Conservation (phyloP, 2,797 vertebrate species). For the Denticeps clupeoides region DNA sequence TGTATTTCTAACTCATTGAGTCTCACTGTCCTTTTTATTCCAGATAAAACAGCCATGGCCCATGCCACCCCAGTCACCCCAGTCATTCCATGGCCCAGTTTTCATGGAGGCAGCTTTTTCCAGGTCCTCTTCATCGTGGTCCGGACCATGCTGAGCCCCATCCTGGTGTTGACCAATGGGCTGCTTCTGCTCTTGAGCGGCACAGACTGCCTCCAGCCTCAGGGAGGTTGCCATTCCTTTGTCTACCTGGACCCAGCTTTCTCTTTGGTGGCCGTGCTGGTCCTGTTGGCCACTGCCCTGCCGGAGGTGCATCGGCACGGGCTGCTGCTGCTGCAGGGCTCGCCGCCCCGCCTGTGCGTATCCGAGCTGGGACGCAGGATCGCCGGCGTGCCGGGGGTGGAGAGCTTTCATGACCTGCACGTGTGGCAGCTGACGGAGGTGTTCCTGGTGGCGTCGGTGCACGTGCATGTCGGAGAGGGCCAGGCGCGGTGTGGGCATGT, state of each 20-base stretch:
- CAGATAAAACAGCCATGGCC: no score
- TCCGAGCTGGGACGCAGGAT: constrained; percentile 42
- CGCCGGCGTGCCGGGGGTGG: constrained; percentile 44
- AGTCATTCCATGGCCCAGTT: not conserved
- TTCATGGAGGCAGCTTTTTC: not conserved
- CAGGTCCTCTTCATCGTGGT: not conserved
- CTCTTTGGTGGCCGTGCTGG: constrained; percentile 41
- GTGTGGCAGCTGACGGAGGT: constrained; percentile 56
- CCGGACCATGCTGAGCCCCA: constrained; percentile 38
- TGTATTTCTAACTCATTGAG: no score
- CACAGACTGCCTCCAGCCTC: constrained; percentile 23
- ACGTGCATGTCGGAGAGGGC: constrained; percentile 43
- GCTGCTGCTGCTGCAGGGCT: constrained; percentile 51
- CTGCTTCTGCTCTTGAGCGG: constrained; percentile 35
- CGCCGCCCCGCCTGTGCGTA: constrained; percentile 40
- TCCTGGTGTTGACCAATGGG: constrained; percentile 45
- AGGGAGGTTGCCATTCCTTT: constrained; percentile 28
- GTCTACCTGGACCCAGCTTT: constrained; percentile 53
- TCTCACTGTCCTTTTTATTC: no score
- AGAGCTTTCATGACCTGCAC: constrained; percentile 59
- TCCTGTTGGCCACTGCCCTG: constrained; percentile 29
- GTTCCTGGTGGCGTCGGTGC: constrained; percentile 52
- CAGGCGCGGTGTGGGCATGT: constrained; percentile 25
- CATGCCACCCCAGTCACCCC: no score
- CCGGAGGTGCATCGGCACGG: constrained; percentile 46